phyloP scores from a whole-genome alignment of 2,797 vertebrate genomes.

The Spheniscus humboldti region DNA sequence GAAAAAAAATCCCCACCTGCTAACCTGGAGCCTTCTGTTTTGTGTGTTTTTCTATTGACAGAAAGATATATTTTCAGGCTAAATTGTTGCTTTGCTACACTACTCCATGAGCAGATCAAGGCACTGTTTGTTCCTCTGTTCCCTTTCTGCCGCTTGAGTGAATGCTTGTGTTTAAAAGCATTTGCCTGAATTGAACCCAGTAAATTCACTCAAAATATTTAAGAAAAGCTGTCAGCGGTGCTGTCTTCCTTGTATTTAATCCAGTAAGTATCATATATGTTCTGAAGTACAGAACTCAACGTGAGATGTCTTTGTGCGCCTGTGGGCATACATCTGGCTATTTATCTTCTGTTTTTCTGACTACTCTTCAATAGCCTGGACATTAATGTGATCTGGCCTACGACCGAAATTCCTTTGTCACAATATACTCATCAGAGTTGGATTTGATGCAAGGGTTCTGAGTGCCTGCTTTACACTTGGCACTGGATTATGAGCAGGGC shows the following conservation, averaged over 20 bases:
- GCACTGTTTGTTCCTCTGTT: background rate
- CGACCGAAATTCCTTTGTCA: background rate
- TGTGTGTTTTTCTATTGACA: background rate
- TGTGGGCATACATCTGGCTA: background rate
- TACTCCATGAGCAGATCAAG: background rate
- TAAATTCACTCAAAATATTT: background rate
- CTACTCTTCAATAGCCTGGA: background rate
- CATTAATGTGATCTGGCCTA: accelerated
- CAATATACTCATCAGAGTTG: background rate
- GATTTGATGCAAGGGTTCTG: background rate
- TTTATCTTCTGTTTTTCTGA: background rate
- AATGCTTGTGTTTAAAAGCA: background rate
- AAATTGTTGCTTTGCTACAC: background rate
- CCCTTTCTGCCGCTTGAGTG: background rate
- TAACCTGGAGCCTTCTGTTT: background rate
- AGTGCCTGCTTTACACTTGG: background rate
- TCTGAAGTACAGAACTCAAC: background rate
- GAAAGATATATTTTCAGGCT: background rate
- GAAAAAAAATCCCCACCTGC: background rate
- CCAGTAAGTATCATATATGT: background rate
- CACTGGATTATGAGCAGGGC: background rate
- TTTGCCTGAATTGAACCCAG: background rate
- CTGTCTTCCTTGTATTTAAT: background rate
- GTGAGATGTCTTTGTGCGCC: background rate
- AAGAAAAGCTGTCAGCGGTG: background rate